Percentiles rank a stretch among this genome's conserved stretches.
These are phyloP conservation scores for Macrotrachela quadricornifera DNA, from an alignment of 1,140 invertebrate genomes.

Conservation along the genomic window DNA sequence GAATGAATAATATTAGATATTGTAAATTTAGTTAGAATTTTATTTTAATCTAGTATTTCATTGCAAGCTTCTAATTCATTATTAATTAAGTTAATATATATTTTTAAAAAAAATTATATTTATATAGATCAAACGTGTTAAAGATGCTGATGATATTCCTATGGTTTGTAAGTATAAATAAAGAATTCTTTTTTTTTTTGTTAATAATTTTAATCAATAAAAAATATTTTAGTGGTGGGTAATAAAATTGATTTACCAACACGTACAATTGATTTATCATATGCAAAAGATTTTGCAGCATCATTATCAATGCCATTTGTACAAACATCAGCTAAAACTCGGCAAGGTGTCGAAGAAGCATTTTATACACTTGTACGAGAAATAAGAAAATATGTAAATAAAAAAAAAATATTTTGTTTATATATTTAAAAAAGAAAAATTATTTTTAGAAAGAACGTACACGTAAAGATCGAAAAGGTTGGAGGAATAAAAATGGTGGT, in stretches of 20 bases:
- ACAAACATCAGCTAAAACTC: conserved; percentile 92
- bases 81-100: too few relatives aligned
- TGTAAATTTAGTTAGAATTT: too few relatives aligned
- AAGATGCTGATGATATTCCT: conserved; percentile 95
- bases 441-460: too few relatives aligned
- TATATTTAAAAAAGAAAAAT: too few relatives aligned
- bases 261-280: conserved; percentile 62
- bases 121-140: conserved; percentile 65
- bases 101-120: too few relatives aligned
- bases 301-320: conserved; percentile 92
- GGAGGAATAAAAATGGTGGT: too few relatives aligned
- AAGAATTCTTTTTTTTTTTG: conserved; percentile 5
- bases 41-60: too few relatives aligned
- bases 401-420: too few relatives aligned
- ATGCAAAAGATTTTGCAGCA: conserved; percentile 71
- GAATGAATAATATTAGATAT: too few relatives aligned
- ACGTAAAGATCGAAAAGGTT: too few relatives aligned
- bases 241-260: conserved; percentile 91
- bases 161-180: conserved; percentile 59
- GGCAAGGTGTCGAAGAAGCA: conserved; percentile 87
- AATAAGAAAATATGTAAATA: conserved; percentile 55
- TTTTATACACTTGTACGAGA: conserved; percentile 96
- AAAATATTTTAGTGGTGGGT: conserved; percentile 50
- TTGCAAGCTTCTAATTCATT: too few relatives aligned
- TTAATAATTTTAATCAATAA: neutral